Evolutionary conservation across 2,113 vertebrate genomes (phyloP), one percentile per base, ranked within the genome.

Genomic region (Triplophysa siluroides): DNA sequence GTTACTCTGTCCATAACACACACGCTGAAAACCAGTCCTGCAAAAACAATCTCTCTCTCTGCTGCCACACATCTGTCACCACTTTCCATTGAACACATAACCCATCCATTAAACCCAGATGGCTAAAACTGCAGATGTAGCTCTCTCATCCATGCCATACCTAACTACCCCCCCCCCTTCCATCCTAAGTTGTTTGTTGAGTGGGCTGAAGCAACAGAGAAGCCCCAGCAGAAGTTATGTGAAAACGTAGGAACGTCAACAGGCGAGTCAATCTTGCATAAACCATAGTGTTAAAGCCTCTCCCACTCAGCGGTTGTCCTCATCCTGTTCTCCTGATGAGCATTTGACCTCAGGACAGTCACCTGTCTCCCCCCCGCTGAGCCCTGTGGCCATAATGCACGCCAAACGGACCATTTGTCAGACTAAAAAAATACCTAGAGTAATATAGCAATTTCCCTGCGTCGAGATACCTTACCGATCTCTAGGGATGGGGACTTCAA

Each of bases 81-180:
- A 87, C 88, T 92, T 93, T 93, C 90, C 91, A 91, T 86, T 23
- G 73, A 87, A 89, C 78, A 87, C 54, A 87, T 89, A 92, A 91
- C 83, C 73, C 3, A 90, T 78, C 88, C 72, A 71, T 82, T 76
- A 87, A 89, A 86, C 81, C 62, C 82, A 64, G 79, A 85, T 89
- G 54, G 80, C 87, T 86, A 91, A 88, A 89, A 89, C 81, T 78
- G 82, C 92, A 93, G 92, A 92, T 91, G 89, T 87, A 88, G 82
- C 54, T 38, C 73, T 74, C 47, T 58, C 68, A 54, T 23, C 23
- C 33, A 2, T 72, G 23, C 52, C 9, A 71, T 10, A 18, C 14
- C 26, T 68, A 63, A 45, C 45, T 60, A 75, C 62, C 10, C 81
- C 73, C 66, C 75, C 52, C 56, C 71, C n/a, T n/a, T n/a, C n/a